These are phyloP conservation scores for Grammomys dolichurus DNA, from an alignment of 2,113 vertebrate species.

Conservation along the genomic window DNA sequence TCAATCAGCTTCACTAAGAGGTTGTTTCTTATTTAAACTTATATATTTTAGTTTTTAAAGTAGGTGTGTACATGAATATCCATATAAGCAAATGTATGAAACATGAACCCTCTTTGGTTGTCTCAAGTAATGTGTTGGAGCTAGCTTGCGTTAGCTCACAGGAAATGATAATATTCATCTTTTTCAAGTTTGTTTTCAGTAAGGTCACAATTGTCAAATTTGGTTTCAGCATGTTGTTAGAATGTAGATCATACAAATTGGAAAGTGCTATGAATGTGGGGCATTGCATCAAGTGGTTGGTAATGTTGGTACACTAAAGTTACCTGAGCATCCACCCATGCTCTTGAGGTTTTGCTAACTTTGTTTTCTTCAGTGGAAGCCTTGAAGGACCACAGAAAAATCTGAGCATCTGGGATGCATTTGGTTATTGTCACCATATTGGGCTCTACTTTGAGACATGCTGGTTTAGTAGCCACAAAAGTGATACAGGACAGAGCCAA, in stretches of 20 bases:
- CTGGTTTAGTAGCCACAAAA: neutral
- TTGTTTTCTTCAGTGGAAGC: neutral
- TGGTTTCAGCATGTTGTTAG: neutral
- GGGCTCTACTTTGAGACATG: neutral
- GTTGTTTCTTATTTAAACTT: neutral
- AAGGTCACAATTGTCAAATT: neutral
- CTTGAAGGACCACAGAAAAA: neutral
- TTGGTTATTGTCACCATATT: neutral
- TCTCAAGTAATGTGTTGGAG: neutral
- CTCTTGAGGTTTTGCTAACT: neutral
- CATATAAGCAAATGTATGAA: neutral
- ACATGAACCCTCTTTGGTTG: neutral
- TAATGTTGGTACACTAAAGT: slow-evolving; percentile 25
- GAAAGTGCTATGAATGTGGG: neutral
- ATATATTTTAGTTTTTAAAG: slow-evolving; percentile 4
- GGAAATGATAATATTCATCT: neutral
- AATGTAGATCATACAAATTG: neutral
- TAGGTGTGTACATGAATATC: neutral
- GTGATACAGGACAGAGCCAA: slow-evolving; percentile 6
- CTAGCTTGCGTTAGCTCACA: neutral
- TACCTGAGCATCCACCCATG: neutral
- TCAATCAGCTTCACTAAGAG: neutral
- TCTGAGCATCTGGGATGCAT: neutral
- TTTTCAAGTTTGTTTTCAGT: neutral
- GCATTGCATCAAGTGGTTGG: neutral